Percentiles rank a stretch among this genome's conserved stretches.
phyloP scores from a whole-genome alignment of 2,888 invertebrate genomes.

The Ephialtes manifestator region DNA sequence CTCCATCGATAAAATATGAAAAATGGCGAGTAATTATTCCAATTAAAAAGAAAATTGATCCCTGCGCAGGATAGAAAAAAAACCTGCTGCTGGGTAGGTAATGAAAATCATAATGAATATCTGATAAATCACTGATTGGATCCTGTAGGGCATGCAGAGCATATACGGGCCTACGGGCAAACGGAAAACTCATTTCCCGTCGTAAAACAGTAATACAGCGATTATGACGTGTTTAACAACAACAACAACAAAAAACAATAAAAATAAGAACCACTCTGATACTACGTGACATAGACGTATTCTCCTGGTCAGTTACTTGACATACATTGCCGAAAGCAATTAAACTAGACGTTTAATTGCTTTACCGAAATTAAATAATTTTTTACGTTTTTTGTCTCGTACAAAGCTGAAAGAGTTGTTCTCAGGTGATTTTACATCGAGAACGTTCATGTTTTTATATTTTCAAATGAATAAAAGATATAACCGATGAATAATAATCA shows the following conservation, averaged over 20 bases:
- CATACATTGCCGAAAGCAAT: too few species aligned
- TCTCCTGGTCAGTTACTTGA: too few species aligned
- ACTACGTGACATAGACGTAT: too few species aligned
- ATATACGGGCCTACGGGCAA: constrained; percentile 57
- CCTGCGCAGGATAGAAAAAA: constrained; percentile 2
- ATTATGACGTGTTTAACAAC: constrained; percentile 70
- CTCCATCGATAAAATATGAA: constrained; percentile 16
- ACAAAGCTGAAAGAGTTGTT: too few species aligned
- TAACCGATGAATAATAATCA: neutral
- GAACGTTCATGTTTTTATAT: too few species aligned
- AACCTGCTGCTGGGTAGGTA: constrained; percentile 34
- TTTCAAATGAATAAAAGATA: too few species aligned
- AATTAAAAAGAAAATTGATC: constrained; percentile 22
- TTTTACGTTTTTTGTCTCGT: too few species aligned
- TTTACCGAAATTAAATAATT: too few species aligned
- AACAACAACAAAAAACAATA: constrained; percentile 32
- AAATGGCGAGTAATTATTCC: constrained; percentile 27
- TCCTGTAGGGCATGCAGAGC: constrained; percentile 39
- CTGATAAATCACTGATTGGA: constrained; percentile 81
- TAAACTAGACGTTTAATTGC: too few species aligned
- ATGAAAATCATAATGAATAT: constrained; percentile 81
- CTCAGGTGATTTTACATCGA: too few species aligned
- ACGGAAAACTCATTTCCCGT: constrained; percentile 79
- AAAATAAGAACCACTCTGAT: too few species aligned
- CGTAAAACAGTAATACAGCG: constrained; percentile 80